A percentile compares a stretch with the other conserved stretches of the same genome.
Evolutionary conservation across 2,797 vertebrate species (phyloP).

Genomic region (Rhinatrema bivittatum): DNA sequence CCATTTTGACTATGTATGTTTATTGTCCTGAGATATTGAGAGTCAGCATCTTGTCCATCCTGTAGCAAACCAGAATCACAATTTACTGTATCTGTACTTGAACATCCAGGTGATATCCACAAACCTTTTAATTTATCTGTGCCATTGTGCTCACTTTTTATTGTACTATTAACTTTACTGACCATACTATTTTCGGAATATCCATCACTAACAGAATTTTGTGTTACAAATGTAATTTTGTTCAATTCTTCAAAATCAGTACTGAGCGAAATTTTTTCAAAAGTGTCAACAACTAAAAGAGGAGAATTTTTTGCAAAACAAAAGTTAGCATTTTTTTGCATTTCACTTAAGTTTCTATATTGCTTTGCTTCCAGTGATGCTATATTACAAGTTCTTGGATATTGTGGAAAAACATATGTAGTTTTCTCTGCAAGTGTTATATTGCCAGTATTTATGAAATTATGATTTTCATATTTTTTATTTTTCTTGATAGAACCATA

Average conservation of each 20-base stretch:
- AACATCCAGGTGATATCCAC: background rate
- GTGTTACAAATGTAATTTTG: conserved; percentile 22
- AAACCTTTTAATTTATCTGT: background rate
- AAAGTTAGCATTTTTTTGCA: background rate
- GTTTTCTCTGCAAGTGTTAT: background rate
- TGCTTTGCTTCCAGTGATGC: background rate
- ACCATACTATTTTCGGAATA: conserved; percentile 1
- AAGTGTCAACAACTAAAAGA: conserved; percentile 48
- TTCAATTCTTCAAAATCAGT: conserved; percentile 38
- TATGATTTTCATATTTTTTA: background rate
- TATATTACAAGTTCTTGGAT: background rate
- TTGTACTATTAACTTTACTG: no score
- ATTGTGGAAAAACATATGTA: background rate
- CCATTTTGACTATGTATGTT: background rate
- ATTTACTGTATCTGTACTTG: background rate
- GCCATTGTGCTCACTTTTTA: conserved; percentile 1
- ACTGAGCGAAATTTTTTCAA: conserved; percentile 58
- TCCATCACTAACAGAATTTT: background rate
- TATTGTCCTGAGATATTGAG: background rate
- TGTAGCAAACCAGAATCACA: background rate
- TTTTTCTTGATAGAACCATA: conserved; percentile 14
- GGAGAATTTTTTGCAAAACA: conserved; percentile 6
- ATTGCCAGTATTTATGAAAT: background rate
- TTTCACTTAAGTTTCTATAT: background rate
- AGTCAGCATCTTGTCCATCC: background rate